These are phyloP conservation scores for Dicrurus megarhynchus DNA, from an alignment of 2,113 vertebrate genomes.

Conservation along the genomic window DNA sequence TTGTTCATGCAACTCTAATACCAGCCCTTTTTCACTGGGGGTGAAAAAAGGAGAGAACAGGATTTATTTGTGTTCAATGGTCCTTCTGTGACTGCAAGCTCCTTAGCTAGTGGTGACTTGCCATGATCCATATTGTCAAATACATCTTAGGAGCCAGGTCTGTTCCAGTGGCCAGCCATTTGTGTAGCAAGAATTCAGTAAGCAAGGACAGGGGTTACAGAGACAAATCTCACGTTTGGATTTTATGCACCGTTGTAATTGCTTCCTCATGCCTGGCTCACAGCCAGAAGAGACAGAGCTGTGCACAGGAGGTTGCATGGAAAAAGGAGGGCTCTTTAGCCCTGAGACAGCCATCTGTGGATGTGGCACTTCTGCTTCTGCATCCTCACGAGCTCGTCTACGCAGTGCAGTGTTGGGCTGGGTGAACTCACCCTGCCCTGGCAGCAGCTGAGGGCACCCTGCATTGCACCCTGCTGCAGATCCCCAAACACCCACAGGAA, in stretches of 20 bases:
- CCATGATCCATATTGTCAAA: background rate
- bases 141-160: background rate
- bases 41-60: background rate
- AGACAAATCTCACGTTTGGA: background rate
- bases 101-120: background rate
- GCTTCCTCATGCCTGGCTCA: background rate
- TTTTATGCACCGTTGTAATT: background rate
- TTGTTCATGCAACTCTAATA: background rate
- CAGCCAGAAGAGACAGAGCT: background rate
- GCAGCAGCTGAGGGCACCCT: background rate
- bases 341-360: background rate
- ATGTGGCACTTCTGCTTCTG: background rate
- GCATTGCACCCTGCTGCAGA: background rate
- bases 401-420: rapidly evolving
- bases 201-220: background rate
- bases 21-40: background rate
- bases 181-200: background rate
- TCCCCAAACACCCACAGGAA: background rate
- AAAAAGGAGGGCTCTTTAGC: background rate
- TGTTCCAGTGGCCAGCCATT: background rate
- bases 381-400: rapidly evolving
- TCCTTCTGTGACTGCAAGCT: background rate
- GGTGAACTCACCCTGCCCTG: background rate
- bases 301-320: background rate
- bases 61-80: background rate